These are phyloP conservation scores for Meleagris gallopavo DNA, from an alignment of 2,113 vertebrate species.

Conservation along the genomic window DNA sequence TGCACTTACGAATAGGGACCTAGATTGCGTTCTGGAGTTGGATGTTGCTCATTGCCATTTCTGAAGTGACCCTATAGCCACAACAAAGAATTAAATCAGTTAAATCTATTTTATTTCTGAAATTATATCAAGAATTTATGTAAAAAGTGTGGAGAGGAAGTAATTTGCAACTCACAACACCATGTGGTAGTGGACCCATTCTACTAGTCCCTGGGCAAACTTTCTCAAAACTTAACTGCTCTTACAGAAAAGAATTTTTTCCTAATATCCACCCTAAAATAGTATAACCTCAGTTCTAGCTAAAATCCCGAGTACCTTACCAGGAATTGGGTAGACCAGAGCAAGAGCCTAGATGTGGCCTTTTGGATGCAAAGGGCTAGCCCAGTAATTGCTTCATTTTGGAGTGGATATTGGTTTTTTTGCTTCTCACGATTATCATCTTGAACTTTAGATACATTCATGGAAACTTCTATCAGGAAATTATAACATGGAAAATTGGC, in stretches of 20 bases:
- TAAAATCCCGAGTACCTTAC: not conserved
- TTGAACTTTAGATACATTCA: not conserved
- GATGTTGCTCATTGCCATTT: not conserved
- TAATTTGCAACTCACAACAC: not conserved
- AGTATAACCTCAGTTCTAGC: not conserved
- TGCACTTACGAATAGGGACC: not conserved
- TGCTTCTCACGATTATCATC: not conserved
- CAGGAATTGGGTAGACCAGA: not conserved
- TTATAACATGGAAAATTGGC: slow-evolving; percentile 48
- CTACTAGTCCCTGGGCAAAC: not conserved
- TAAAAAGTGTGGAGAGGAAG: not conserved
- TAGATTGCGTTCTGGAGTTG: not conserved
- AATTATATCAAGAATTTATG: not conserved
- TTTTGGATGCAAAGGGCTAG: not conserved
- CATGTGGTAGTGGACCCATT: not conserved
- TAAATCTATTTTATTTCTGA: slow-evolving; percentile 7
- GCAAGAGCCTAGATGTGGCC: not conserved
- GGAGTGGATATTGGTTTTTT: not conserved
- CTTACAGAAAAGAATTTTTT: not conserved
- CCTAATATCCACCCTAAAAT: not conserved
- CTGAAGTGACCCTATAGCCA: not conserved
- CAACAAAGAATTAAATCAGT: not conserved
- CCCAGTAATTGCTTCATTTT: not conserved
- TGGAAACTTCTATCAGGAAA: not conserved
- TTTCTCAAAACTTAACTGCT: not conserved